Base-by-base conservation (phyloP, 2,797 vertebrate genomes). In the Chromis chromis region DNA sequence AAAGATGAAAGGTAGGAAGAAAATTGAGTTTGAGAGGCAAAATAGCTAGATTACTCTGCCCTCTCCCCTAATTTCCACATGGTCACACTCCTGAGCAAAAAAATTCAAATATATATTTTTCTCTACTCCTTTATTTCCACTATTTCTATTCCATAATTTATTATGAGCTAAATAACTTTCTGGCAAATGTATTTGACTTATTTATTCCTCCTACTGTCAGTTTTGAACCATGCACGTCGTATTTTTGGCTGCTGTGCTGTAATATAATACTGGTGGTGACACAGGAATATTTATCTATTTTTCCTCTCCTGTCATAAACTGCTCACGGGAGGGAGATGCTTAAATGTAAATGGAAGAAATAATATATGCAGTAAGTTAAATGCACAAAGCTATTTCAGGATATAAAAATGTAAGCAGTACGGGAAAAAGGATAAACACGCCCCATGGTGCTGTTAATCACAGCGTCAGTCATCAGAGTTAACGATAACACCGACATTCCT, bases 401-500 rank as follows among this genome's bases (percentile, higher is more conserved):
- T 71, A 25, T 58, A 48, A 71, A 70, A 72, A 60, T 62, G 62
- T 42, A 69, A 74, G 81, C 74, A 62, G 48, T 33, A 21, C 13
- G 0, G 62, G 59, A 9, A 65, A 71, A 81, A 31, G 70, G 60
- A 85, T 77, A 90, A 83, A 83, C 82, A 85, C 68, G 66, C 78
- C 78, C 82, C 1, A 0, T 25, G 70, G 73, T 57, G 62, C 1
- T 52, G 65, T 82, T 84, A 81, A 84, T 88, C 78, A 76, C 59
- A 39, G 65, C 25, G 12, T 74, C 58, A 57, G 81, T 89, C 88
- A 87, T 90, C 75, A 65, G 80, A 17, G 60, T 48, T 77, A 75
- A 88, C 10, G 52, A 83, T 87, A 87, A 88, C 80, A 74, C 62
- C 7, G 33, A 82, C 88, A 90, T 91, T 92, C 84, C 79, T 73